These are phyloP conservation scores for Linnaemya vulpina DNA, from an alignment of 2,888 invertebrate genomes.

Conservation along the genomic window DNA sequence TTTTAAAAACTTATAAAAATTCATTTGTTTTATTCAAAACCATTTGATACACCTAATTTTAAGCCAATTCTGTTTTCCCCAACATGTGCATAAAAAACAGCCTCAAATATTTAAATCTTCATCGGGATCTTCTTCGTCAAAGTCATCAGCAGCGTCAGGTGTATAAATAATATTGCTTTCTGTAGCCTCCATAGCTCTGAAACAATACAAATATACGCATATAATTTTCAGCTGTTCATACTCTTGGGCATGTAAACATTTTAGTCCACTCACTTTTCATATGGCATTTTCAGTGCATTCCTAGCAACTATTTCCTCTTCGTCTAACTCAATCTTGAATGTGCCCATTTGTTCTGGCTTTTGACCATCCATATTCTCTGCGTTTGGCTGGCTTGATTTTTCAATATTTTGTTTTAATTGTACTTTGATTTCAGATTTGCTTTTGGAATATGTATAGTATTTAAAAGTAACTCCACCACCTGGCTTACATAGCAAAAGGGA, in stretches of 20 bases:
- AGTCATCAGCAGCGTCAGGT: constrained; percentile 91
- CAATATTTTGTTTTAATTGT: constrained; percentile 54
- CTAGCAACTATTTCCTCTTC: constrained; percentile 82
- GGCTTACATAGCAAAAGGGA: constrained; percentile 78
- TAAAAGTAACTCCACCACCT: constrained; percentile 79
- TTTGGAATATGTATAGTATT: constrained; percentile 77
- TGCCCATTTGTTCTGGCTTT: constrained; percentile 74
- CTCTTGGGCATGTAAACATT: too few species aligned
- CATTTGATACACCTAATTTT: constrained; percentile 38
- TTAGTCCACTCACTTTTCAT: constrained; percentile 79
- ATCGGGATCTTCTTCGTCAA: constrained; percentile 90
- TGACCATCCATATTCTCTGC: constrained; percentile 40
- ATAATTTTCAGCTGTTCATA: too few species aligned
- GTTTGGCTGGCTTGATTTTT: not conserved
- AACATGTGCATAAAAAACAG: constrained; percentile 80
- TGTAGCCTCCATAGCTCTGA: constrained; percentile 83
- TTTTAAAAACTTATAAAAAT: constrained; percentile 23
- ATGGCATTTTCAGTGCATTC: constrained; percentile 82
- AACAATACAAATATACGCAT: not conserved
- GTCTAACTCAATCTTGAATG: constrained; percentile 82
- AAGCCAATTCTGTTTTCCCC: constrained; percentile 10
- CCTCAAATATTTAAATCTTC: constrained; percentile 86
- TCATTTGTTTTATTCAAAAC: constrained; percentile 24
- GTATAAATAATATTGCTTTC: constrained; percentile 88
- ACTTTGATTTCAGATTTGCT: constrained; percentile 77